A percentile compares a stretch with the other conserved stretches of the same genome.
These are phyloP conservation scores for Carposina sasakii DNA, from an alignment of 1,140 invertebrate species.

Conservation along the genomic window DNA sequence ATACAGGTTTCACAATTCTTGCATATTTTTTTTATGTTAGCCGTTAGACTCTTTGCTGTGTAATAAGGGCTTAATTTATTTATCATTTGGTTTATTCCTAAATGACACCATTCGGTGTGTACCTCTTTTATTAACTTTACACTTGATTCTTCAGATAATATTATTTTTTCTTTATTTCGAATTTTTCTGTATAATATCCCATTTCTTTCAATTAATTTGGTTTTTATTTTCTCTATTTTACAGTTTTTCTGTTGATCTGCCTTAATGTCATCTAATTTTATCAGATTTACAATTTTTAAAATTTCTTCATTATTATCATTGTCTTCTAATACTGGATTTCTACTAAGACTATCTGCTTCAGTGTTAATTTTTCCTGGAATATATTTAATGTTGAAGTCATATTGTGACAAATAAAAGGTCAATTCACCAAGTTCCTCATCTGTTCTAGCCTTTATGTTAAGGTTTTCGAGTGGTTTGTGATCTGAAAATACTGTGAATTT, in stretches of 20 bases:
- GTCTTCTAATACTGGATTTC: conserved; percentile 24
- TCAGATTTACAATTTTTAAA: conserved; percentile 21
- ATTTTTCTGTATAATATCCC: conserved; percentile 16
- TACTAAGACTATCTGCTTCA: conserved; percentile 47
- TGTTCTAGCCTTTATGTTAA: conserved; percentile 43
- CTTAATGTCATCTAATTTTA: conserved; percentile 22
- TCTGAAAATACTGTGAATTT: conserved; percentile 48
- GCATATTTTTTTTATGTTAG: conserved; percentile 15
- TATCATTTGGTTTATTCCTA: conserved; percentile 13
- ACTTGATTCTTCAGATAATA: conserved; percentile 16
- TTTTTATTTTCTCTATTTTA: conserved; percentile 10
- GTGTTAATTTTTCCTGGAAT: conserved; percentile 33
- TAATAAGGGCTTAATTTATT: conserved; percentile 10
- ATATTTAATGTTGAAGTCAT: conserved; percentile 24
- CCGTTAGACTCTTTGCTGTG: conserved; percentile 13
- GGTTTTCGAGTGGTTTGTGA: conserved; percentile 53
- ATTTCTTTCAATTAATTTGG: conserved; percentile 16
- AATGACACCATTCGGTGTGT: conserved; percentile 8
- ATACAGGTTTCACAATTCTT: conserved; percentile 23
- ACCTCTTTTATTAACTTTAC: conserved; percentile 10
- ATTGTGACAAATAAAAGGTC: conserved; percentile 24
- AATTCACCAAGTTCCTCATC: conserved; percentile 28
- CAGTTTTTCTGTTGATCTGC: conserved; percentile 22
- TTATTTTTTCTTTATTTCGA: conserved; percentile 8
- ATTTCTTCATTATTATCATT: conserved; percentile 20